Evolutionary conservation across 1,140 invertebrate species (phyloP), one percentile per base, ranked within the genome.

Genomic region (Drosophila ercepeae): DNA sequence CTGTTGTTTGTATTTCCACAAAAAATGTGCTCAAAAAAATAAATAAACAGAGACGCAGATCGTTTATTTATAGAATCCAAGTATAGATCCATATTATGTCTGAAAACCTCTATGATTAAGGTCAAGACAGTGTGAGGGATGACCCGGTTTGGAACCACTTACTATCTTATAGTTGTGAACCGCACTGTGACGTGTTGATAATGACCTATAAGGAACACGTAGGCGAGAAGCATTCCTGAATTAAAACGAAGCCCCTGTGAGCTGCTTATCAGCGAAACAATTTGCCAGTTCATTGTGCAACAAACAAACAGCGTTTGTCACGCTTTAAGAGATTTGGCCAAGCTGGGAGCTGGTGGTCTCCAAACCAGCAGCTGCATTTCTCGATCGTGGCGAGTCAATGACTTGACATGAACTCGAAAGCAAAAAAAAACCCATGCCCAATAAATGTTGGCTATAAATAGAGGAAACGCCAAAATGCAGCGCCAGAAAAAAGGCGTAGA

Each of bases 381-480:
- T 11, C 14, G 27, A 55, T 69, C 51, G 45, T 58, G 50, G 54
- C 34, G 51, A 86, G 81, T 84, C 81, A 84, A 86, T 86, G 81
- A 84, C 81, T 76, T 76, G 59, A 75, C 58, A 67, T 84, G 81
- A 84, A 84, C 81, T 86, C 81, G 51, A 54, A 58, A 46, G 77
- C 75, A 72, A 75, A 59, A 59, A 57, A 78, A 63, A n/a, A n/a
- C n/a, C n/a, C 53, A 65, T 52, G 46, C 51, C 65, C 50, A 29
- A 50, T 53, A 63, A 81, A 61, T 61, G 50, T 61, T 73, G 81
- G 34, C 57, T 76, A 84, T 48, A 86, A 86, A 84, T 84, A 84
- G 55, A 57, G 36, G 29, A 53, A 41, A 32, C 63, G 63, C 60
- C 63, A 53, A 67, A 67, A 19, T 67, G 63, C 63, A 67, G 39